phyloP scores from a whole-genome alignment of 2,113 vertebrate genomes.

The Sinocyclocheilus anshuiensis region DNA sequence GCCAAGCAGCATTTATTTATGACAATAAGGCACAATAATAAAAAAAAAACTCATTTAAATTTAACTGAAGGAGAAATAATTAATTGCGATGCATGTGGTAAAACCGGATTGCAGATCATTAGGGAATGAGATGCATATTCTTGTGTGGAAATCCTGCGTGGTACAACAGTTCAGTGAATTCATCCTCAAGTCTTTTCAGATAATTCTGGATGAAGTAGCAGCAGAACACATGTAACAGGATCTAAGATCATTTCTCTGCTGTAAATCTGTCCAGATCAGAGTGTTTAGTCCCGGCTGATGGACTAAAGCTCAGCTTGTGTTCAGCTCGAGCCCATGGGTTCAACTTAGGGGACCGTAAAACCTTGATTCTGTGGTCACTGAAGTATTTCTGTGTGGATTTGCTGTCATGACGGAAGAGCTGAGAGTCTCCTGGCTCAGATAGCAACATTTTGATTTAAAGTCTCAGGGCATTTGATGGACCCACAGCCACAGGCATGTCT shows the following conservation, averaged over 20 bases:
- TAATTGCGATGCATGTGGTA: background rate
- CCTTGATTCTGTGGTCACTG: background rate
- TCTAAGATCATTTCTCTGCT: constrained; percentile 4
- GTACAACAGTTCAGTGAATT: background rate
- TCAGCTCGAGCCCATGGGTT: background rate
- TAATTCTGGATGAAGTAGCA: background rate
- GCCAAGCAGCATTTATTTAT: background rate
- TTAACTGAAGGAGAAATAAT: too few relatives aligned
- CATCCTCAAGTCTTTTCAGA: background rate
- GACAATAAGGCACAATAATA: background rate
- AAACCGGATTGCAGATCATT: background rate
- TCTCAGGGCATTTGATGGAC: background rate
- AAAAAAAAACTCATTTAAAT: too few relatives aligned
- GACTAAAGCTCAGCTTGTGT: constrained; percentile 11
- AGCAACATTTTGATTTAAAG: background rate
- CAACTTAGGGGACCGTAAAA: constrained; percentile 1
- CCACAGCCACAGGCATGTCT: too few relatives aligned
- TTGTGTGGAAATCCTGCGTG: background rate
- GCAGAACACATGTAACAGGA: background rate
- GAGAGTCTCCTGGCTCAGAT: background rate
- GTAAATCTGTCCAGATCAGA: constrained; percentile 11
- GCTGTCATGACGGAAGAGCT: background rate
- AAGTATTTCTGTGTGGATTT: constrained; percentile 1
- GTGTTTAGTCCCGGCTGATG: constrained; percentile 13
- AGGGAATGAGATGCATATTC: background rate